Conservation (phyloP, 2,113 vertebrate species). For the Podarcis muralis region DNA sequence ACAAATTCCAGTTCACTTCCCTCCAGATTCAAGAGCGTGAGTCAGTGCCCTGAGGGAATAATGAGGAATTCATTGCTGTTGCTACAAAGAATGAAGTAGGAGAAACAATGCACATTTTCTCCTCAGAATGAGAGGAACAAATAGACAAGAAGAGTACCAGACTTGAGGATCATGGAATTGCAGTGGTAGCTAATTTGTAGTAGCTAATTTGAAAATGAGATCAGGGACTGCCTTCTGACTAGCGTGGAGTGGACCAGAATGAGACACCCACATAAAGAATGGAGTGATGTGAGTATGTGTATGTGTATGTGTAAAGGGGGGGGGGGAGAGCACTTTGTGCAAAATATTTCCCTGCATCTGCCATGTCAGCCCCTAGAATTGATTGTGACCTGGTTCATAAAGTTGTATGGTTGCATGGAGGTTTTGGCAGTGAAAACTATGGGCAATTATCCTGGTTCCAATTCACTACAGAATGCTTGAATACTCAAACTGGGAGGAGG, state of each 20-base stretch:
- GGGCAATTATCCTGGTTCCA: neutral
- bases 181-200: conserved; percentile 49
- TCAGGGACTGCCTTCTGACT: conserved; percentile 33
- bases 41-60: conserved; percentile 65
- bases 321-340: neutral
- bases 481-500: too few relatives aligned
- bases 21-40: conserved; percentile 57
- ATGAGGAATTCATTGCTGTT: conserved; percentile 64
- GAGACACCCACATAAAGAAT: neutral
- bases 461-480: neutral
- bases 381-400: neutral
- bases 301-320: too few relatives aligned
- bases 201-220: conserved; percentile 56
- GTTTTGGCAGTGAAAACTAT: neutral
- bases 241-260: conserved; percentile 37
- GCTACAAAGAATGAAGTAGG: conserved; percentile 60
- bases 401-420: neutral
- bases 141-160: conserved; percentile 27
- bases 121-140: conserved; percentile 58
- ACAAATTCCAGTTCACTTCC: conserved; percentile 65
- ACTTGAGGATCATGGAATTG: conserved; percentile 57
- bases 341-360: neutral
- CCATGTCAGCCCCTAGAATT: neutral
- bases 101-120: conserved; percentile 60
- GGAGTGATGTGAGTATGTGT: too few relatives aligned